Evolutionary conservation across 64 coral and sea anemone species (phyloP), one percentile per base, ranked within the genome.

Genomic region (Exaiptasia diaphana): DNA sequence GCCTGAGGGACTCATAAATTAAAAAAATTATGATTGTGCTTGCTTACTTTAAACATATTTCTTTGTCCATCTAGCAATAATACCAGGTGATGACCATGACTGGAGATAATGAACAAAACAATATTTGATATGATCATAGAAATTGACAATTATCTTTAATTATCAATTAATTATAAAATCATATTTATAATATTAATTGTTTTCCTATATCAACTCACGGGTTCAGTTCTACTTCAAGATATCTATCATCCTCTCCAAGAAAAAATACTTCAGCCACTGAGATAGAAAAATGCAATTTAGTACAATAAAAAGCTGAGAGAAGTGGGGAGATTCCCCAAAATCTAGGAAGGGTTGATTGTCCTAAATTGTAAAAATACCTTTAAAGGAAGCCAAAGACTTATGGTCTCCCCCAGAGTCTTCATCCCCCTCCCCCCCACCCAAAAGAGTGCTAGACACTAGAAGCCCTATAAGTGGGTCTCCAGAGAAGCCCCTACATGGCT

Each of bases 221-320:
- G 50, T 90, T 88, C 15, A 99, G 74, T 41, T 99, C 95, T 10
- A 99, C 89, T 61, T 99, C 95, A 48, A 99, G 76, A 26, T 99
- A 99, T 46, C 90, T 92, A 41, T 84, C 89, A 12, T 89, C 73
- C n/a, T 88, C 68, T 63, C 89, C 95, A 67, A 99, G 95, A 57
- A 99, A 99, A 71, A 99, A 99, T 23, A 99, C 88, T 71, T 99
- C 95, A 34, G 81, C 89, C 53, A 99, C 95, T 99, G 50, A 57
- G 52, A 73, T 8, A 41, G 3, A 5, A 53, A 41, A 53, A 17
- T 27, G 70, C 27, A n/a, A 32, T 26, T 72, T 28, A 21, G 4
- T 11, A 1, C 50, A 42, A 49, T 45, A 10, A 9, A 49, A n/a
- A n/a, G n/a, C n/a, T n/a, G n/a, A n/a, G n/a, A n/a, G n/a, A n/a